Percentiles rank a stretch among this genome's conserved stretches.
These are phyloP conservation scores for Spongilla lacustris DNA, from an alignment of 37 sponge, comb jelly and placozoan species.

Conservation along the genomic window DNA sequence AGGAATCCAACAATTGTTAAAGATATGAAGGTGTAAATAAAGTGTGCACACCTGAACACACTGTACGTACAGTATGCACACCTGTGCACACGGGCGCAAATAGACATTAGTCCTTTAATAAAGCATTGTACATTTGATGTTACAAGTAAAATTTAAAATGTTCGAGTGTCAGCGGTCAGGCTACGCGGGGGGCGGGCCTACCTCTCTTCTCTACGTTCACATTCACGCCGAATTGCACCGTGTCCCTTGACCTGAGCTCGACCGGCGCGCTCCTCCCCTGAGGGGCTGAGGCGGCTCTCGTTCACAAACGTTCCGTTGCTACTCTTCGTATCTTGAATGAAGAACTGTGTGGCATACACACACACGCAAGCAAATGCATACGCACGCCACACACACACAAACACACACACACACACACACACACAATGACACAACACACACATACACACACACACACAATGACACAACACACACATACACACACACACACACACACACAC, in stretches of 20 bases:
- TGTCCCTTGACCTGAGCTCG: conserved; percentile 81
- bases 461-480: not conserved
- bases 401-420: too few relatives aligned
- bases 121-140: too few relatives aligned
- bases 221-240: conserved; percentile 98
- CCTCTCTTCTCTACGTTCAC: conserved; percentile 91
- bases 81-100: too few relatives aligned
- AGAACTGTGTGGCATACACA: conserved; percentile 68
- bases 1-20: too few relatives aligned
- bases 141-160: too few relatives aligned
- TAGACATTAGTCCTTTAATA: too few relatives aligned
- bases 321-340: conserved; percentile 94
- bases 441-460: too few relatives aligned
- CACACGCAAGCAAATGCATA: not conserved
- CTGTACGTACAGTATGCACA: too few relatives aligned
- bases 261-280: conserved; percentile 89
- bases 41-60: too few relatives aligned
- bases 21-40: too few relatives aligned
- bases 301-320: conserved; percentile 99
- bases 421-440: too few relatives aligned
- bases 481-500: not conserved
- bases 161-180: not conserved
- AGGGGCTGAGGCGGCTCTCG: conserved; percentile 81
- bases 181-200: not conserved
- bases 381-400: not conserved